These are phyloP conservation scores for Eubasilissa regina DNA, from an alignment of 1,140 invertebrate species.

Conservation along the genomic window DNA sequence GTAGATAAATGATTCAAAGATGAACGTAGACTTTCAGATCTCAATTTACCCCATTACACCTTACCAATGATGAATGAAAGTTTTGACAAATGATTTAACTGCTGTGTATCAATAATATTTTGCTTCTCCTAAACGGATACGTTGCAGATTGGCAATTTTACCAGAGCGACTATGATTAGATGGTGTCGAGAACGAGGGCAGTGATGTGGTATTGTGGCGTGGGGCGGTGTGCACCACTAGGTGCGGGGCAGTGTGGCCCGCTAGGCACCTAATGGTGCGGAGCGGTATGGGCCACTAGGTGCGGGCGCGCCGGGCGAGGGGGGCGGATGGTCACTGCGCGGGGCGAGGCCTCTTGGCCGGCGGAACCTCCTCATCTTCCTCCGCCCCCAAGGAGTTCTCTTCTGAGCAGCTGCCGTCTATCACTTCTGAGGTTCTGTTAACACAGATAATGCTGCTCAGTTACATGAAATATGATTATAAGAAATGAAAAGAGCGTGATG, in stretches of 20 bases:
- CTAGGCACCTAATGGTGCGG: neutral
- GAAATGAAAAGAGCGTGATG: neutral
- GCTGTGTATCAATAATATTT: neutral
- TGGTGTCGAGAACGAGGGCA: neutral
- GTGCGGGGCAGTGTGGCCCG: neutral
- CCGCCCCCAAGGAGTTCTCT: conserved; percentile 69
- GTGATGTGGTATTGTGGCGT: neutral
- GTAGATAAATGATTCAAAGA: too few species aligned
- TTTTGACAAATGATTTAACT: neutral
- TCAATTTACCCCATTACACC: too few species aligned
- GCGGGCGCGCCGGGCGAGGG: conserved; percentile 42
- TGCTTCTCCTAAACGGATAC: neutral
- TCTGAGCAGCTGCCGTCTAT: conserved; percentile 69
- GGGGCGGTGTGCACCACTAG: neutral
- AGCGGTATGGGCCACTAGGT: conserved; percentile 17
- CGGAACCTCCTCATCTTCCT: conserved; percentile 62
- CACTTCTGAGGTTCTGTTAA: conserved; percentile 65
- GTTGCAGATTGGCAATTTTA: neutral
- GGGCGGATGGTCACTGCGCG: conserved; percentile 67
- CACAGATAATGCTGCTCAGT: neutral
- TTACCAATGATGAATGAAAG: neutral
- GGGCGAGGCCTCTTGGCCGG: conserved; percentile 69
- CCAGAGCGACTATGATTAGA: too few species aligned
- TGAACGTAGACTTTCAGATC: too few species aligned
- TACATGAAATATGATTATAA: neutral